These are phyloP conservation scores for Mormyrus lacerda DNA, from an alignment of 2,113 vertebrate genomes.

Conservation along the genomic window DNA sequence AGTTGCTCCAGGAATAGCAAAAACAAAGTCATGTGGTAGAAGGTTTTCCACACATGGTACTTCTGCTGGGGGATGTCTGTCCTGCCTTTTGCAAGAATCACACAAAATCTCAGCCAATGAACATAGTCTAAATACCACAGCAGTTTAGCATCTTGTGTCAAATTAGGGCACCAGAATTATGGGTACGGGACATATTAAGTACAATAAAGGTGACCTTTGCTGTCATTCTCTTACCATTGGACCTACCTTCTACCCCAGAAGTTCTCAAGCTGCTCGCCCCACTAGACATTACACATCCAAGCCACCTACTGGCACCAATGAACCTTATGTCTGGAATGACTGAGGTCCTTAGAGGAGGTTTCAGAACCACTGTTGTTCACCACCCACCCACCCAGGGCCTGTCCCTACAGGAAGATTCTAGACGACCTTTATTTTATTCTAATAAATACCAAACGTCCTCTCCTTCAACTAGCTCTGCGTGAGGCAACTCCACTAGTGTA, in stretches of 20 bases:
- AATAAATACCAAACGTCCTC: neutral
- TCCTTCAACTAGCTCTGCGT: neutral
- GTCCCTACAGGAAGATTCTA: neutral
- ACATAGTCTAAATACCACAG: neutral
- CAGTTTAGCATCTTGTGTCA: neutral
- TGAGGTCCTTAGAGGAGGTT: neutral
- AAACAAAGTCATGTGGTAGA: constrained; percentile 10
- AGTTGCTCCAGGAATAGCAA: constrained; percentile 10
- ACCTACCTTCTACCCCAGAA: neutral
- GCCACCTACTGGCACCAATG: neutral
- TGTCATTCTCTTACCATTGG: neutral
- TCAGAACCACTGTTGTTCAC: neutral
- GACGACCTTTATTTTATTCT: neutral
- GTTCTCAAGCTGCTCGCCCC: neutral
- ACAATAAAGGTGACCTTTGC: neutral
- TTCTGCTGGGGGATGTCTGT: neutral
- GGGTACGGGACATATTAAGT: neutral
- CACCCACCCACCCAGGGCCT: neutral
- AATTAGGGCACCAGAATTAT: neutral
- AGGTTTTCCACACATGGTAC: neutral
- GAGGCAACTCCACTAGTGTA: neutral
- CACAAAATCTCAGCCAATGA: neutral
- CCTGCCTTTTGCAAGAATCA: neutral
- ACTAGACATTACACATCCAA: neutral
- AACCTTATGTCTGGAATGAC: neutral